A percentile compares a stretch with the other conserved stretches of the same genome.
Conservation (phyloP, 2,888 invertebrate genomes). For the Drosophila percnosoma region DNA sequence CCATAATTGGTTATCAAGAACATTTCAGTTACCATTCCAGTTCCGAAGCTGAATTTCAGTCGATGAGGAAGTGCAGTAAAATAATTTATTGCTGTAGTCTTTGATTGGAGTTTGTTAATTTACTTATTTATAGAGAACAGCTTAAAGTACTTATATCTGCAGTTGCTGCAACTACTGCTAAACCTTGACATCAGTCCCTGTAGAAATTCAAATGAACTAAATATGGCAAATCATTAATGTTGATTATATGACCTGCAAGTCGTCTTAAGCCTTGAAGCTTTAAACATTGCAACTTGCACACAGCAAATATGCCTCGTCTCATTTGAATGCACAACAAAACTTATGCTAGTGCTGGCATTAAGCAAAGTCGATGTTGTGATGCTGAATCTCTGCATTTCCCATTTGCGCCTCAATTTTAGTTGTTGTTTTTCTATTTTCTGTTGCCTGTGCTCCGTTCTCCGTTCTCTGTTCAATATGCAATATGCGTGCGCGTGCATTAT, state of each 20-base stretch:
- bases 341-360: neutral
- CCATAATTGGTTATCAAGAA: neutral
- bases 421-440: neutral
- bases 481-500: neutral
- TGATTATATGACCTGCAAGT: neutral
- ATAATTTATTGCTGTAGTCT: neutral
- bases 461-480: constrained; percentile 22
- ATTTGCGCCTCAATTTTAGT: constrained; percentile 2
- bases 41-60: neutral
- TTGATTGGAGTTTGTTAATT: neutral
- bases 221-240: neutral
- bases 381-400: constrained; percentile 6
- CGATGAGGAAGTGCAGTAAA: neutral
- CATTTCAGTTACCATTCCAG: neutral
- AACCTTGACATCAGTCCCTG: neutral
- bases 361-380: neutral
- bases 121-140: neutral
- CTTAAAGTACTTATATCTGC: neutral
- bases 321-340: neutral
- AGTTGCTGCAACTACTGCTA: neutral
- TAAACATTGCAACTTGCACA: neutral
- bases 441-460: neutral
- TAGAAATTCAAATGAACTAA: neutral
- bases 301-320: neutral
- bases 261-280: neutral